These are phyloP conservation scores for Drosophila recens DNA, from an alignment of 2,888 invertebrate species.

Conservation along the genomic window DNA sequence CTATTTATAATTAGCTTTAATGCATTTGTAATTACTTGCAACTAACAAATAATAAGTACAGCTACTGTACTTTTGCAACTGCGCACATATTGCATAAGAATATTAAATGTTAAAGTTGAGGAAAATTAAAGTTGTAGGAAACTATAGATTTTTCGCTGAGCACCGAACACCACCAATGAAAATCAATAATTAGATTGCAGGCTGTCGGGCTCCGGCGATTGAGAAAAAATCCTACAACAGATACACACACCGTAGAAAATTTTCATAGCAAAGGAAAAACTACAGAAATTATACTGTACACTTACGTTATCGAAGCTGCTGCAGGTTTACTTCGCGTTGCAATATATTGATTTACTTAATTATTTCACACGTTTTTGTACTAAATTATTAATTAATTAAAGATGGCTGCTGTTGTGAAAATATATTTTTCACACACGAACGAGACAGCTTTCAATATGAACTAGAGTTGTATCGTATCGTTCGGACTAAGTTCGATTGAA, in stretches of 20 bases:
- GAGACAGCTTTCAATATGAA: conserved; percentile 41
- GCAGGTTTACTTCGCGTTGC: background rate
- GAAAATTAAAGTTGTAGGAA: background rate
- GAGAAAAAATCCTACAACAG: conserved; percentile 50
- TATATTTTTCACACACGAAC: conserved; percentile 41
- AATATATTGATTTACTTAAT: background rate
- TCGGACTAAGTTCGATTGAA: no score
- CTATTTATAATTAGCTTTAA: background rate
- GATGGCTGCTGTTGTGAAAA: conserved; percentile 55
- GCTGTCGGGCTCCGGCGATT: conserved; percentile 8
- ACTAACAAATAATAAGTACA: background rate
- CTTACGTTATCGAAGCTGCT: conserved; percentile 42
- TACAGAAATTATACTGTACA: conserved; percentile 4
- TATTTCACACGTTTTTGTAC: conserved; percentile 17
- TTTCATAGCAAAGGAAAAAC: conserved; percentile 22
- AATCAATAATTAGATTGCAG: conserved; percentile 66
- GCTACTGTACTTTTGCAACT: conserved; percentile 18
- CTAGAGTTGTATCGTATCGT: background rate
- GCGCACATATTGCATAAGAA: conserved; percentile 37
- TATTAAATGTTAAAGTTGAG: background rate
- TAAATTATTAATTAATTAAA: conserved; percentile 27
- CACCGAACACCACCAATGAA: conserved; percentile 20
- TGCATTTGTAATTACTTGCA: background rate
- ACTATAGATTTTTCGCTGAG: background rate
- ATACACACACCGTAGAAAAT: conserved; percentile 53